These are phyloP conservation scores for Nanorana parkeri DNA, from an alignment of 2,113 vertebrate species.

Conservation along the genomic window DNA sequence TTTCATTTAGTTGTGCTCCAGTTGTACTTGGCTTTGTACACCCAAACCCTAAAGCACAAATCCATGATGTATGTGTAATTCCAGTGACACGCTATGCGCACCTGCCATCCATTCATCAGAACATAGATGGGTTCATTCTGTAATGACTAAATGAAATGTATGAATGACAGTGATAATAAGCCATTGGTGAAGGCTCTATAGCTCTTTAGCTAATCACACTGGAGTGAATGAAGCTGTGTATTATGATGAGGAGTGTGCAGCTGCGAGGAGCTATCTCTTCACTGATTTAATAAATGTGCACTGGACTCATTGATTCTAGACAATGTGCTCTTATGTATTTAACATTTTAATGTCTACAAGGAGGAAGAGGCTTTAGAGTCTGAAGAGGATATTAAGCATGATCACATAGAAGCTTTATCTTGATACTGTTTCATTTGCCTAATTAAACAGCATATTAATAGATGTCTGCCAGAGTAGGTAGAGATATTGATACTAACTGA, in stretches of 20 bases:
- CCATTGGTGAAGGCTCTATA: not conserved
- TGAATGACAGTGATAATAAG: conserved; percentile 47
- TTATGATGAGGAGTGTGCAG: conserved; percentile 38
- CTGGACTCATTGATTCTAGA: conserved; percentile 34
- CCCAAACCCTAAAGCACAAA: conserved; percentile 2
- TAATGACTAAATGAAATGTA: conserved; percentile 22
- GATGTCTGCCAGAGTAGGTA: not conserved
- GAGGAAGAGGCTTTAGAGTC: conserved; percentile 10
- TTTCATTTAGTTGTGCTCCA: not conserved
- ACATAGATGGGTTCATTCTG: conserved; percentile 11
- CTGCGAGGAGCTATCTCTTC: conserved; percentile 29
- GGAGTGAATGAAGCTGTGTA: conserved; percentile 38
- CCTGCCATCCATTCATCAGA: conserved; percentile 45
- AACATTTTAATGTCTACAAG: conserved; percentile 1
- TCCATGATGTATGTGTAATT: conserved; percentile 14
- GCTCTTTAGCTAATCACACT: not conserved
- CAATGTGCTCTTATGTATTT: conserved; percentile 38
- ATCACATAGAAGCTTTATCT: conserved; percentile 28
- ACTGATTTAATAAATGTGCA: conserved; percentile 12
- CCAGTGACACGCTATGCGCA: not conserved
- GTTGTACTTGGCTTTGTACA: conserved; percentile 11
- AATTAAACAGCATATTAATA: not conserved
- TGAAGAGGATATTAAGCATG: conserved; percentile 3
- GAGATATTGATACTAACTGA: too few relatives aligned
- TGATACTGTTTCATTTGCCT: not conserved